These are phyloP conservation scores for Azemiops feae DNA, from an alignment of 2,113 vertebrate species.

Conservation along the genomic window DNA sequence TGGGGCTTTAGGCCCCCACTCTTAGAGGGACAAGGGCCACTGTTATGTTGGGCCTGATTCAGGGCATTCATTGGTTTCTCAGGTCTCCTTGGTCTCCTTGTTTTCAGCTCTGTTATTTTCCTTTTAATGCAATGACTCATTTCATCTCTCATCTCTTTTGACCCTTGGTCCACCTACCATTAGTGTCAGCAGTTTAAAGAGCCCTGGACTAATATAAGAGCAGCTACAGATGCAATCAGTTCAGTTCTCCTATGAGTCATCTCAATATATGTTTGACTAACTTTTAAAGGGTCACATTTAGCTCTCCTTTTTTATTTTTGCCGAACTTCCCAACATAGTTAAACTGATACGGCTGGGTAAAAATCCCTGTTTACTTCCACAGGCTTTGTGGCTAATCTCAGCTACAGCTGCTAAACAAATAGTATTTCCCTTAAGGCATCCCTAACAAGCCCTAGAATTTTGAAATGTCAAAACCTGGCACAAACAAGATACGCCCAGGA, in stretches of 20 bases:
- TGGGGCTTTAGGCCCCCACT: background rate
- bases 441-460: background rate
- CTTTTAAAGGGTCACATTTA: background rate
- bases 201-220: no score
- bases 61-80: background rate
- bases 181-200: background rate
- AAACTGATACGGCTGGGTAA: background rate
- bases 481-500: background rate
- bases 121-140: background rate
- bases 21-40: background rate
- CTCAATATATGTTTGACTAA: background rate
- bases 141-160: background rate
- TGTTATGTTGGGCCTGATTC: background rate
- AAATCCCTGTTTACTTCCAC: background rate
- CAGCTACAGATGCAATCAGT: background rate
- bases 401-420: background rate
- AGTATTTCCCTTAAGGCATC: background rate
- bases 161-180: background rate
- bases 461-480: background rate
- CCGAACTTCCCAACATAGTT: background rate
- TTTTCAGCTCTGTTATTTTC: background rate
- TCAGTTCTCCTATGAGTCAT: background rate
- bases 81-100: background rate
- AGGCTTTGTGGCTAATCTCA: background rate
- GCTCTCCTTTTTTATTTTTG: background rate